Conservation (phyloP, 2,888 invertebrate species). For the Prenolepis imparis region DNA sequence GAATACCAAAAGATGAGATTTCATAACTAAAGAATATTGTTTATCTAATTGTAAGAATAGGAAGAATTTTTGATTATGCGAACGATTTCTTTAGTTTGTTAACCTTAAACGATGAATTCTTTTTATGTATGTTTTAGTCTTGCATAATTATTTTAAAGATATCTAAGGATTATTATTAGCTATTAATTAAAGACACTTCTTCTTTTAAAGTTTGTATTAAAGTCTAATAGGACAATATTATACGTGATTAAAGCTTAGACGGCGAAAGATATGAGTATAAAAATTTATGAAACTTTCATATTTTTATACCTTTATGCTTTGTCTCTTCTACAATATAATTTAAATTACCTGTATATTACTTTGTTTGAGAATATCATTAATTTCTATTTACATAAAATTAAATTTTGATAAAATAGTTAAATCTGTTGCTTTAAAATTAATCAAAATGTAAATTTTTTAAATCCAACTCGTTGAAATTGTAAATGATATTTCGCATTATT, state of each 20-base stretch:
- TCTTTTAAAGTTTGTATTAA: conserved; percentile 11
- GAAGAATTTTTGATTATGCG: not conserved
- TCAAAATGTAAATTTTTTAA: conserved; percentile 41
- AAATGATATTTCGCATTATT: not conserved
- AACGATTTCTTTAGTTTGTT: not conserved
- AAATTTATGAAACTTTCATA: conserved; percentile 31
- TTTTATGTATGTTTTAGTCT: not conserved
- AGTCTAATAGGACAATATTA: not conserved
- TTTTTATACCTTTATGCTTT: not conserved
- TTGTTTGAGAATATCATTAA: conserved; percentile 17
- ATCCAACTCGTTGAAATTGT: conserved; percentile 4
- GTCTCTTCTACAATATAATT: conserved; percentile 9
- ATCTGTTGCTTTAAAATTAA: conserved; percentile 27
- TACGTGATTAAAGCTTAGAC: conserved; percentile 11
- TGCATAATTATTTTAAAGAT: not conserved
- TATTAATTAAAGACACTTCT: not conserved
- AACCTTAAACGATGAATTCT: not conserved
- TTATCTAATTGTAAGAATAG: not conserved
- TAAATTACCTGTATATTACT: conserved; percentile 19
- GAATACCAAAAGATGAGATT: not conserved
- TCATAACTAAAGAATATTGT: not conserved
- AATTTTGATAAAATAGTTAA: not conserved
- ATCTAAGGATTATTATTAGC: not conserved
- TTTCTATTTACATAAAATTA: conserved; percentile 35
- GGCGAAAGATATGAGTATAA: conserved; percentile 7